Evolutionary conservation across 2,797 vertebrate genomes (phyloP).

Genomic region (Crenichthys baileyi): DNA sequence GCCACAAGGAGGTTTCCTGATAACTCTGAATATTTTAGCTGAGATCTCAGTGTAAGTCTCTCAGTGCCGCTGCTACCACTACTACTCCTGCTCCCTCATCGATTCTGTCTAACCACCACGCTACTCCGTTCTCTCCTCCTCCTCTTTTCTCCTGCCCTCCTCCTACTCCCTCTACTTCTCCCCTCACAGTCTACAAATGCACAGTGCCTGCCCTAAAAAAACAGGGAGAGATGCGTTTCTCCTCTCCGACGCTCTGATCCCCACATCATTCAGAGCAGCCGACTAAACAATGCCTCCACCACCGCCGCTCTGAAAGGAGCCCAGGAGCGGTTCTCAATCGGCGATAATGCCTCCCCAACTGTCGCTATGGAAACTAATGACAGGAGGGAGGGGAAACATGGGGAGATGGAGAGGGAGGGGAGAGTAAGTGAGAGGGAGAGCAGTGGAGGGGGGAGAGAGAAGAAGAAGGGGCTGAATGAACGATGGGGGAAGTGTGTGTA

Average conservation of each 20-base stretch:
- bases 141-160: constrained; percentile 23
- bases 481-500: constrained; percentile 76
- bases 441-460: constrained; percentile 54
- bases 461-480: constrained; percentile 69
- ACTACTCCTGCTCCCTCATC: constrained; percentile 68
- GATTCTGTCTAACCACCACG: constrained; percentile 73
- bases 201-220: constrained; percentile 58
- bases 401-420: constrained; percentile 46
- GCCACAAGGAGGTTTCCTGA: constrained; percentile 25
- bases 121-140: constrained; percentile 60
- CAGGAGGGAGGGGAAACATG: constrained; percentile 37
- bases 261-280: constrained; percentile 71
- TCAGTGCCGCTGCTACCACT: constrained; percentile 35
- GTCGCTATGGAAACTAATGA: constrained; percentile 93
- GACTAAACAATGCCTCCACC: constrained; percentile 84
- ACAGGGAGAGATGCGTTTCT: constrained; percentile 53
- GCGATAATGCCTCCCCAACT: constrained; percentile 85
- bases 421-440: constrained; percentile 66
- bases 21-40: constrained; percentile 42
- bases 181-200: constrained; percentile 62
- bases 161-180: constrained; percentile 45
- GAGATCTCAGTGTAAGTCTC: constrained; percentile 47
- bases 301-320: constrained; percentile 80
- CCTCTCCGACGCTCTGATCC: constrained; percentile 71
- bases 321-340: constrained; percentile 85